Evolutionary conservation across 2,797 vertebrate genomes (phyloP).

Genomic region (Sylvilagus floridanus): DNA sequence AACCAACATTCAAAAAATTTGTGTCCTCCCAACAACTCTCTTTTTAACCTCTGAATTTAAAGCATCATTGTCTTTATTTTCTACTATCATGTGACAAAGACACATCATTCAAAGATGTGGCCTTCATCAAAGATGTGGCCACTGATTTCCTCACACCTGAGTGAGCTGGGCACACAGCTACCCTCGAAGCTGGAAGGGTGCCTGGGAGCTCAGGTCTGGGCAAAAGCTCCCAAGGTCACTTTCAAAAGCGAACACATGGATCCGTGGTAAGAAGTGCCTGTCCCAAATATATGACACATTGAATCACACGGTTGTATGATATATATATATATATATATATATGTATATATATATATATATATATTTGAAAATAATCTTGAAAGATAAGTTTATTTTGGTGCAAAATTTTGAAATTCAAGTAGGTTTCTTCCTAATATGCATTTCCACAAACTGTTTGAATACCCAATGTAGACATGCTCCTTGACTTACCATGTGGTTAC

Average conservation of each 20-base stretch:
- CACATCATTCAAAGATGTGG: not conserved
- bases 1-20: not conserved
- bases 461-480: too few relatives aligned
- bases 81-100: not conserved
- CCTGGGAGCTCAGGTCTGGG: not conserved
- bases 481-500: too few relatives aligned
- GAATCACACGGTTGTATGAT: not conserved
- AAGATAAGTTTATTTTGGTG: too few relatives aligned
- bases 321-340: too few relatives aligned
- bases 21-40: not conserved
- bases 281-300: not conserved
- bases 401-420: too few relatives aligned
- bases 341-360: too few relatives aligned
- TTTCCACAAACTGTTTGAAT: too few relatives aligned
- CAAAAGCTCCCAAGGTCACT: slow-evolving; percentile 25
- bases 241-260: slow-evolving; percentile 58
- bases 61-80: not conserved
- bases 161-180: not conserved
- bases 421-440: too few relatives aligned
- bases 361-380: too few relatives aligned
- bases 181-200: not conserved
- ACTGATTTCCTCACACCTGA: not conserved
- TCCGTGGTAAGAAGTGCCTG: slow-evolving; percentile 3
- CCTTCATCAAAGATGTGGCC: slow-evolving; percentile 2
- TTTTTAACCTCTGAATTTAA: slow-evolving; percentile 13